These are phyloP conservation scores for Otolemur crassicaudatus DNA, from an alignment of 2,797 vertebrate genomes.

Conservation along the genomic window DNA sequence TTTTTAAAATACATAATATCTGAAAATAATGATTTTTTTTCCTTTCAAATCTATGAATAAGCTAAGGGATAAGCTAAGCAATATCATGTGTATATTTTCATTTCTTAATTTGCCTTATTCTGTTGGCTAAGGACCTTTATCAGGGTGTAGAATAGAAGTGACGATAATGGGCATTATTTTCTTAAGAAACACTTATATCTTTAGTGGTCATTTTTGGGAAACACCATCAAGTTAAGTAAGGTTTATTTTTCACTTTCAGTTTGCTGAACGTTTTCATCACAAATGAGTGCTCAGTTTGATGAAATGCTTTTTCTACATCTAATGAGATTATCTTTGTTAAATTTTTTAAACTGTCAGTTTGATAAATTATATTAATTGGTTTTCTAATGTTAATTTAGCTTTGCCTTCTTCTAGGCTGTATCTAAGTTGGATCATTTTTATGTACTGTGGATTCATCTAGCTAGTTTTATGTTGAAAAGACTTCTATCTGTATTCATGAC, in stretches of 20 bases:
- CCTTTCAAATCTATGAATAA: background rate
- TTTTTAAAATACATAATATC: background rate
- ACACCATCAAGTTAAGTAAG: background rate
- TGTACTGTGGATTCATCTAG: background rate
- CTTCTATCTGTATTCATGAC: background rate
- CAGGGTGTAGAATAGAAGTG: background rate
- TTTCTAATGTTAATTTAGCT: conserved; percentile 15
- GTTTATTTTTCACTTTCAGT: conserved; percentile 7
- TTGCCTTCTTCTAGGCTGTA: background rate
- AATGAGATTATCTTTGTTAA: background rate
- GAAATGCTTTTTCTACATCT: background rate
- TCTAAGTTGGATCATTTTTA: background rate
- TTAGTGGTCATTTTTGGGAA: background rate
- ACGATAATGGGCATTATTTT: background rate
- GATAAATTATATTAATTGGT: background rate
- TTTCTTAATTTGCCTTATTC: background rate
- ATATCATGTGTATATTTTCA: background rate
- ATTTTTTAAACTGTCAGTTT: background rate
- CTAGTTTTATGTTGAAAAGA: background rate
- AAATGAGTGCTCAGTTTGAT: background rate
- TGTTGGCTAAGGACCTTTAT: background rate
- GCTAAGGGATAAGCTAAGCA: background rate
- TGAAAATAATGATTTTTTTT: background rate
- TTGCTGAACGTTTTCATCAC: background rate
- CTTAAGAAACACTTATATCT: background rate